Evolutionary conservation across 2,797 vertebrate genomes (phyloP).

Genomic region (Myotis daubentonii): DNA sequence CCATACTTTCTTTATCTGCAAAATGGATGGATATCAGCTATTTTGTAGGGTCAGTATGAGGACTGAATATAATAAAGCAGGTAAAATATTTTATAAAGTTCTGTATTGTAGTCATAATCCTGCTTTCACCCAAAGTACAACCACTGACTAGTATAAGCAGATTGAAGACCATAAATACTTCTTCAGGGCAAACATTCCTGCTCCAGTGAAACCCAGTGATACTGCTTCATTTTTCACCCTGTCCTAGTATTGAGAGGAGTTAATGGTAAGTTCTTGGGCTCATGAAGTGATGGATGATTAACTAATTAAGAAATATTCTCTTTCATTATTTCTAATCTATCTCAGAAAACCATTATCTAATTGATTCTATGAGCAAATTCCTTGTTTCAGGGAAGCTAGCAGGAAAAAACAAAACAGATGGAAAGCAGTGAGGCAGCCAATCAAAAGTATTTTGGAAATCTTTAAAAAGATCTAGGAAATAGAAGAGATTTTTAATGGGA

Average conservation of each 20-base stretch:
- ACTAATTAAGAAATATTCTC: slow-evolving; percentile 65
- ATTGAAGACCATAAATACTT: neutral
- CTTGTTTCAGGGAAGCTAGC: slow-evolving; percentile 57
- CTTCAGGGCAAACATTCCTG: neutral
- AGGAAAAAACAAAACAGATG: slow-evolving; percentile 46
- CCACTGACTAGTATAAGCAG: neutral
- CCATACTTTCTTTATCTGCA: neutral
- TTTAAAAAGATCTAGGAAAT: slow-evolving; percentile 71
- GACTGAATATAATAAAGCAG: neutral
- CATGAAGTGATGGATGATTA: slow-evolving; percentile 49
- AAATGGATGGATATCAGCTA: neutral
- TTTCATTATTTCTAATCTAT: slow-evolving; percentile 49
- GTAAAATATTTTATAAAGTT: neutral
- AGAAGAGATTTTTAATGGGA: slow-evolving; percentile 73
- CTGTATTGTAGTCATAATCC: neutral
- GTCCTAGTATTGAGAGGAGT: slow-evolving; percentile 14
- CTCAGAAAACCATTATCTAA: slow-evolving; percentile 55
- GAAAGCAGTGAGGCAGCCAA: slow-evolving; percentile 36
- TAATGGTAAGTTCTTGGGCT: slow-evolving; percentile 7
- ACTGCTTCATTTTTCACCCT: slow-evolving; percentile 2
- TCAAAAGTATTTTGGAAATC: slow-evolving; percentile 62
- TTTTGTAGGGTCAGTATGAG: neutral
- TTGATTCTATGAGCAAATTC: slow-evolving; percentile 66
- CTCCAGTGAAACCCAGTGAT: neutral
- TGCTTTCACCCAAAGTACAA: neutral